phyloP scores from a whole-genome alignment of 2,113 vertebrate species.

The Amazona vittata region DNA sequence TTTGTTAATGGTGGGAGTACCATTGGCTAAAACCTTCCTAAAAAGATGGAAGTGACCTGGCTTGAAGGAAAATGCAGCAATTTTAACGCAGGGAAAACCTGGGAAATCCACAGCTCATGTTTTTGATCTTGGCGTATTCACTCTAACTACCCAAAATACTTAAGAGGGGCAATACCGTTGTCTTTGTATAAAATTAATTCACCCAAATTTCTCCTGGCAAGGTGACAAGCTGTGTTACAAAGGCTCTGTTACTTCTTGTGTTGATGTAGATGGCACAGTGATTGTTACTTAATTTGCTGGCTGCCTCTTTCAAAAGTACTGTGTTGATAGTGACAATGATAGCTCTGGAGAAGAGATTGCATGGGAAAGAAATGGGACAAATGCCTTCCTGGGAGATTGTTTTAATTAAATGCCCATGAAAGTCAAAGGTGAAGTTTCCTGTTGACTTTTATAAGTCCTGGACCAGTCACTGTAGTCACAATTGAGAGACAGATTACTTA shows the following conservation, averaged over 20 bases:
- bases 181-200: not conserved
- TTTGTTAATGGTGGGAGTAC: not conserved
- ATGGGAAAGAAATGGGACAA: not conserved
- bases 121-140: not conserved
- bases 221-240: accelerated
- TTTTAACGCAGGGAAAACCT: not conserved
- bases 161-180: accelerated
- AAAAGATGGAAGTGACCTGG: not conserved
- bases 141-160: not conserved
- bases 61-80: not conserved
- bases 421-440: not conserved
- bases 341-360: not conserved
- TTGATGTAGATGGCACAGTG: too few species aligned
- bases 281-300: not conserved
- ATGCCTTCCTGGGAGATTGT: not conserved
- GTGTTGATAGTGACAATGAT: not conserved
- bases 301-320: not conserved
- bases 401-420: not conserved
- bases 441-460: not conserved
- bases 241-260: not conserved
- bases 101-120: not conserved
- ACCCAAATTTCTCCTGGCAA: not conserved
- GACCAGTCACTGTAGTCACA: not conserved
- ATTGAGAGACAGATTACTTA: not conserved
- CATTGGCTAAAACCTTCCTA: not conserved